Base-by-base conservation (phyloP, 2,888 invertebrate species). In the Omphaloscelis lunosa region DNA sequence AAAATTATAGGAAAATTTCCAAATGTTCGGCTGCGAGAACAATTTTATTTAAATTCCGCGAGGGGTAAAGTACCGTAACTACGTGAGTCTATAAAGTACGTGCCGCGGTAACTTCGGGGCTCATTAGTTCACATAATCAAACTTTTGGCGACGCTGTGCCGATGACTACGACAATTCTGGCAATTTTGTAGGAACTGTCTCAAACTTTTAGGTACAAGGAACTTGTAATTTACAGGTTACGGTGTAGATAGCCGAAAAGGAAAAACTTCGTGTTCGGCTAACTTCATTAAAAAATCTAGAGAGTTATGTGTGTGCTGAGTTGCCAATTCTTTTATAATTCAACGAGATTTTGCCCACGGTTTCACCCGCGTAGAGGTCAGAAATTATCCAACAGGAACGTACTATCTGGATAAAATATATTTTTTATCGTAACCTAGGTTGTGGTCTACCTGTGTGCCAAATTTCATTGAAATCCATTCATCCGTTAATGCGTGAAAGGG, bases 51-150 rank as follows among this genome's bases (percentile, higher is more conserved):
- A 87, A 89, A 87, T 85, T 89, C 81, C 78, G 29, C 61, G 72
- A 78, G 63, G 41, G 59, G 61, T 77, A 80, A 45, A 79, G 79
- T 82, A 80, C n/a, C 67, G 72, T 83, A 82, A 87, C 86, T 85
- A 91, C 92, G 92, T 90, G 92, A 89, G 88, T 89, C 86, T 83
- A 88, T 89, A 81, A 85, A 88, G 79, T 89, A 92, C 93, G 92
- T 93, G 93, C 89, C 88, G 73, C 69, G 82, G 84, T 86, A 91
- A 88, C 87, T 88, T 80, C 23, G 56, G 41, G 66, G 48, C 86
- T 92, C 86, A 92, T 92, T 91, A 90, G 83, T 76, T 83, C 53
- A 68, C 20, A 75, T 84, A 86, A 89, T 91, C 89, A 89, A 92
- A 92, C 86, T 88, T 88, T 70, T 62, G 59, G 8, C 67, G 58